Evolutionary conservation across 2,797 vertebrate species (phyloP).

Genomic region (Oreochromis grahami): DNA sequence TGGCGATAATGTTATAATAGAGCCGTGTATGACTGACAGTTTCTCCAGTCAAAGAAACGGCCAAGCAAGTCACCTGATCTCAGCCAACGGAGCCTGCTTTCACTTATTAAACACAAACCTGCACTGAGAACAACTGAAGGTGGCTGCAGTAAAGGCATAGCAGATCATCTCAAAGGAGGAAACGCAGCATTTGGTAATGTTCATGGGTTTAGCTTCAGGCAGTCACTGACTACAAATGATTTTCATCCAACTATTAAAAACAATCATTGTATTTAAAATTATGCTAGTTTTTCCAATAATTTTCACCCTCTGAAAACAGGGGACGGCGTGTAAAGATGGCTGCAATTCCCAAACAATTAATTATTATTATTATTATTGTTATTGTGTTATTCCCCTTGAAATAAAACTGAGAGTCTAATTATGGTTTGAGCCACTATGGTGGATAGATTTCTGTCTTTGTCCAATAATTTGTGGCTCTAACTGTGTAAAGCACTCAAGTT

Average conservation of each 20-base stretch:
- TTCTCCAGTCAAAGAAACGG: rapidly evolving
- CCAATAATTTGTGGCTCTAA: neutral
- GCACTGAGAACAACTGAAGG: neutral
- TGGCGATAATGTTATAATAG: neutral
- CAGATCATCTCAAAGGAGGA: neutral
- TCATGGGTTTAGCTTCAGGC: rapidly evolving
- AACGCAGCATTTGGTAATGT: neutral
- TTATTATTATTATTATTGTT: neutral
- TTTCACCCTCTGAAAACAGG: neutral
- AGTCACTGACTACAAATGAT: rapidly evolving
- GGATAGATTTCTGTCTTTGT: neutral
- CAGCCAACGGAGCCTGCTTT: neutral
- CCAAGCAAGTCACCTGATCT: neutral
- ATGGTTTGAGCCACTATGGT: neutral
- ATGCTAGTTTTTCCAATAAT: neutral
- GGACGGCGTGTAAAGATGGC: neutral
- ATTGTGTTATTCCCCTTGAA: neutral
- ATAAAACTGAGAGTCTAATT: neutral
- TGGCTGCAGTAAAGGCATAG: neutral
- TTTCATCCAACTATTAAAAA: neutral
- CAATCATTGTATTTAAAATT: neutral
- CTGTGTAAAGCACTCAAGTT: neutral
- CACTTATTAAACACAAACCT: neutral
- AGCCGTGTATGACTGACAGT: neutral
- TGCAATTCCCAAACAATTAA: neutral